Conservation (phyloP, 2,113 vertebrate species). For the Hystrix cristata region DNA sequence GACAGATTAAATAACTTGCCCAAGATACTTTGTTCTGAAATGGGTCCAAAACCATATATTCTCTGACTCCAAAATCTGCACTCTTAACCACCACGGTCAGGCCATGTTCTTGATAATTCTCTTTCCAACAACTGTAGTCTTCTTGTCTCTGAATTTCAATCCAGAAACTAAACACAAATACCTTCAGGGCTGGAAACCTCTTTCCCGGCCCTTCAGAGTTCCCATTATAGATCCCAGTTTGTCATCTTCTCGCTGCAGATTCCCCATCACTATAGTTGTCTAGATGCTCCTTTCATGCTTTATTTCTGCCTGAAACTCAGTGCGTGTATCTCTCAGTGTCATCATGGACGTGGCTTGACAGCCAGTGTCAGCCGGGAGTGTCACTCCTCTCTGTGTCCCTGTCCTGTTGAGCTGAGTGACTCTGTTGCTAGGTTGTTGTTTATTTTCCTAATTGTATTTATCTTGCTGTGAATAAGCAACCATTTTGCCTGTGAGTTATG, state of each 20-base stretch:
- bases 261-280: background rate
- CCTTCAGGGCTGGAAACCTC: background rate
- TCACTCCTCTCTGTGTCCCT: background rate
- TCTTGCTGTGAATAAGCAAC: background rate
- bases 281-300: background rate
- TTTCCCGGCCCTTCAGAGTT: background rate
- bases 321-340: background rate
- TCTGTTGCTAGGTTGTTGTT: background rate
- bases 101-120: background rate
- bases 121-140: conserved; percentile 1
- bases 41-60: background rate
- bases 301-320: background rate
- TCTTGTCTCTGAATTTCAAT: background rate
- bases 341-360: background rate
- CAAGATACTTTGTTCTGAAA: background rate
- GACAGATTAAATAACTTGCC: background rate
- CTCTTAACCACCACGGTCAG: background rate
- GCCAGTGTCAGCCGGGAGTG: background rate
- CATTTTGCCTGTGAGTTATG: background rate
- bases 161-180: background rate
- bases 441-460: background rate
- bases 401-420: background rate
- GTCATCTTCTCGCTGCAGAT: background rate
- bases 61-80: background rate
- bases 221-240: background rate